Evolutionary conservation across 2,113 vertebrate genomes (phyloP), one percentile per base, ranked within the genome.

Genomic region (Bathybates hornii): DNA sequence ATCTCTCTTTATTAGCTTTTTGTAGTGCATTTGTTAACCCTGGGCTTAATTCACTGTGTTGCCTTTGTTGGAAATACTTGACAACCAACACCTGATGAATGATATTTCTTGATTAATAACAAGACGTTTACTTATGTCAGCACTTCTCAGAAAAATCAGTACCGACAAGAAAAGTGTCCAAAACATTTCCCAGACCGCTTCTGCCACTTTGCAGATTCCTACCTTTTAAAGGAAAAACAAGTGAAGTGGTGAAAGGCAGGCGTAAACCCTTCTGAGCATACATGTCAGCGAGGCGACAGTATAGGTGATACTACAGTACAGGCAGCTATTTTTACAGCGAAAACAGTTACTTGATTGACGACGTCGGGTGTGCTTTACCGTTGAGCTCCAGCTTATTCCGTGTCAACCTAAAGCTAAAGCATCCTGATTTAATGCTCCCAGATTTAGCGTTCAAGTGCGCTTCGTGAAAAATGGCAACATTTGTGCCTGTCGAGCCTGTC

Each of bases 321-420:
- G 29, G 43, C n/a, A 21, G 34, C 54, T 87, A 89, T 92, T 92
- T 91, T 90, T 87, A 19, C 76, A 3, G 16, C 27, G 13, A 84
- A 84, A 85, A 81, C 57, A 50, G 21, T 63, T 43, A n/a, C 24
- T 32, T 91, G 93, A 91, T 82, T 85, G 81, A 90, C 68, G 83
- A 80, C 61, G 53, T 57, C 56, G 54, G 79, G 83, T 87, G 85
- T 86, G 87, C 19, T 54, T 85, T 83, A 61, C 90, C 41, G 85
- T 56, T 11, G 27, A 63, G 85, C 66, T 48, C 6, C 52, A 32
- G 79, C 83, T 68, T 32, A 50, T 45, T 78, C 16, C 2, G 5
- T 61, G 66, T 90, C 91, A 86, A 66, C 89, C 91, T 71, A 85
- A 91, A 90, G 88, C 57, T 9, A 38, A 86, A 86, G 34, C 84